A percentile compares a stretch with the other conserved stretches of the same genome.
These are phyloP conservation scores for Ennomos quercinarius DNA, from an alignment of 2,888 invertebrate species.

Conservation along the genomic window DNA sequence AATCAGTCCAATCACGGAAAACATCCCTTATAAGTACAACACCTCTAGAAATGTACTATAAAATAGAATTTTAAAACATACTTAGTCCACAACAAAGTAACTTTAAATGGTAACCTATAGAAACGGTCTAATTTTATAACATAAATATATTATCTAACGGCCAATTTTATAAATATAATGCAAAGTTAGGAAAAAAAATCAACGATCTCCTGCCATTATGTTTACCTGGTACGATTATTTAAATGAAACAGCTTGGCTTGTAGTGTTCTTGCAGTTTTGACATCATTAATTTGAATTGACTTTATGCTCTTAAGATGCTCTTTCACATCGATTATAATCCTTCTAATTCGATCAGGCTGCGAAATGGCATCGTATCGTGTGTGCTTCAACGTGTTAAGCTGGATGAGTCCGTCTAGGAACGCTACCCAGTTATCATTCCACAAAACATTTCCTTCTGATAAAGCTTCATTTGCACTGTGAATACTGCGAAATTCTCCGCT, in stretches of 20 bases:
- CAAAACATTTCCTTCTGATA: constrained; percentile 58
- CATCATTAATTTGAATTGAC: background rate
- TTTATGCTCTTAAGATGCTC: constrained; percentile 27
- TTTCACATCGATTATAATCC: constrained; percentile 42
- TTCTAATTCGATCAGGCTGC: constrained; percentile 83
- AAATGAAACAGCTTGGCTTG: background rate
- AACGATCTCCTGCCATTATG: too few species aligned
- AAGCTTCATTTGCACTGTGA: constrained; percentile 30
- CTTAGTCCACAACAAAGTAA: too few species aligned
- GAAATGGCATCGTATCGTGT: constrained; percentile 83
- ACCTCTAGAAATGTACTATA: too few species aligned
- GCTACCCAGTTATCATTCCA: constrained; percentile 92
- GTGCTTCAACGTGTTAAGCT: constrained; percentile 88
- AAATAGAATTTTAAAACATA: too few species aligned
- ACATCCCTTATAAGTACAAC: too few species aligned
- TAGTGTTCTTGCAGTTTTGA: background rate
- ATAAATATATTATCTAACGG: too few species aligned
- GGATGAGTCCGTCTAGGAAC: constrained; percentile 92
- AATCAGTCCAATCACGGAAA: too few species aligned
- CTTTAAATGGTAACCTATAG: too few species aligned
- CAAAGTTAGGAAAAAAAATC: too few species aligned
- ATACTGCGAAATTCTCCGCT: constrained; percentile 56
- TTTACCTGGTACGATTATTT: constrained; percentile 6
- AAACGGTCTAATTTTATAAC: too few species aligned
- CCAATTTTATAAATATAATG: too few species aligned